phyloP scores from a whole-genome alignment of 35 echinoderm and acorn worm genomes.

The Heliocidaris tuberculata region DNA sequence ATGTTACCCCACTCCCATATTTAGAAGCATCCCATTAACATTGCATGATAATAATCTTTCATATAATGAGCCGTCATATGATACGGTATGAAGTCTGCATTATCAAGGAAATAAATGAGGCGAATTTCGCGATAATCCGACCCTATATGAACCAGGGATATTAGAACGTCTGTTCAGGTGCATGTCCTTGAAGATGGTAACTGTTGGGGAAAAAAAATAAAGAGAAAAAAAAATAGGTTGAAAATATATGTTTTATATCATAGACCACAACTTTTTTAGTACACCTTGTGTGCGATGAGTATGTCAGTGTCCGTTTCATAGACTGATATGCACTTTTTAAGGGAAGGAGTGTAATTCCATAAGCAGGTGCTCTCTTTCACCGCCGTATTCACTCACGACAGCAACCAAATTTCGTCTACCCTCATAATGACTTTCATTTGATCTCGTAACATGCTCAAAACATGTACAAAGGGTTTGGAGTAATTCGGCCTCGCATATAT shows the following conservation, averaged over 20 bases:
- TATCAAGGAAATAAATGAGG: neutral
- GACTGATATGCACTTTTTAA: too few species aligned
- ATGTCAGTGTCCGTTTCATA: too few species aligned
- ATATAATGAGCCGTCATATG: neutral
- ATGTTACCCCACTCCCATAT: neutral
- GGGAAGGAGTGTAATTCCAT: too few species aligned
- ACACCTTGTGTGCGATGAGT: too few species aligned
- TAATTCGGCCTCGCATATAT: too few species aligned
- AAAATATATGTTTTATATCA: neutral
- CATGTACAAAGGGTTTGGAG: too few species aligned
- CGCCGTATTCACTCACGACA: too few species aligned
- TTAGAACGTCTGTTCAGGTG: neutral
- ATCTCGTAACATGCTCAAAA: too few species aligned
- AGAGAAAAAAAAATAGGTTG: neutral
- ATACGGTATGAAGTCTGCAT: neutral
- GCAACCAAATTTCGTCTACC: too few species aligned
- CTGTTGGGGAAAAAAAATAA: neutral
- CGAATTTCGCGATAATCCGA: neutral
- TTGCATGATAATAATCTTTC: neutral
- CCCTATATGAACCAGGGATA: neutral
- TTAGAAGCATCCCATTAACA: neutral
- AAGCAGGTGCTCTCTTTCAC: too few species aligned
- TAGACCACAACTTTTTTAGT: too few species aligned
- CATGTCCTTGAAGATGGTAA: neutral
- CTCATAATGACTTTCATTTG: too few species aligned